Evolutionary conservation across 2,113 vertebrate genomes (phyloP).

Genomic region (Scytalopus superciliaris): DNA sequence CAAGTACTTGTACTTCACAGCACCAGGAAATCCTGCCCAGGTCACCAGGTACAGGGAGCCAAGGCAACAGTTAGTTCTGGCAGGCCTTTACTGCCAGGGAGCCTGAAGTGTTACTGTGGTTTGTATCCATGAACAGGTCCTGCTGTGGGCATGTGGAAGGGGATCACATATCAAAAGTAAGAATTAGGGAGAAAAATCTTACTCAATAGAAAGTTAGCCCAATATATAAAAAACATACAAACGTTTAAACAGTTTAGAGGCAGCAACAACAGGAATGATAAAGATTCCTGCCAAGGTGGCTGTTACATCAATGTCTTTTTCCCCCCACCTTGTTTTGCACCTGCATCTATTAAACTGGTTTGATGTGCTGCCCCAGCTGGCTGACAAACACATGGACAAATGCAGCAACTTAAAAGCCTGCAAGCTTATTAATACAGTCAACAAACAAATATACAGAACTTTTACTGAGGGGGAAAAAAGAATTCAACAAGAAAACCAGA

Average conservation of each 20-base stretch:
- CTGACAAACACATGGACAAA: slow-evolving; percentile 56
- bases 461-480: slow-evolving; percentile 56
- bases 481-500: slow-evolving; percentile 47
- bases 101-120: slow-evolving; percentile 16
- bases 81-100: slow-evolving; percentile 47
- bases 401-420: slow-evolving; percentile 54
- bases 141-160: slow-evolving; percentile 43
- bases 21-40: slow-evolving; percentile 59
- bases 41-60: neutral
- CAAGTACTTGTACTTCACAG: slow-evolving; percentile 52
- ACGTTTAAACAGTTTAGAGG: slow-evolving; percentile 70
- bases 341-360: slow-evolving; percentile 52
- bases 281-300: slow-evolving; percentile 63
- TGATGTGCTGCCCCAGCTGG: slow-evolving; percentile 55
- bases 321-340: slow-evolving; percentile 48
- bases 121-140: slow-evolving; percentile 20
- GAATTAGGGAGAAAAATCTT: slow-evolving; percentile 65
- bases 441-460: slow-evolving; percentile 77
- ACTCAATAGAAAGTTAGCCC: slow-evolving; percentile 75
- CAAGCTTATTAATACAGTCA: slow-evolving; percentile 70
- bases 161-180: slow-evolving; percentile 66
- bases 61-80: slow-evolving; percentile 46
- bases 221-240: slow-evolving; percentile 78
- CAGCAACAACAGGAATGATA: slow-evolving; percentile 61
- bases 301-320: neutral